These are phyloP conservation scores for Dasyurus viverrinus DNA, from an alignment of 2,113 vertebrate species.

Conservation along the genomic window DNA sequence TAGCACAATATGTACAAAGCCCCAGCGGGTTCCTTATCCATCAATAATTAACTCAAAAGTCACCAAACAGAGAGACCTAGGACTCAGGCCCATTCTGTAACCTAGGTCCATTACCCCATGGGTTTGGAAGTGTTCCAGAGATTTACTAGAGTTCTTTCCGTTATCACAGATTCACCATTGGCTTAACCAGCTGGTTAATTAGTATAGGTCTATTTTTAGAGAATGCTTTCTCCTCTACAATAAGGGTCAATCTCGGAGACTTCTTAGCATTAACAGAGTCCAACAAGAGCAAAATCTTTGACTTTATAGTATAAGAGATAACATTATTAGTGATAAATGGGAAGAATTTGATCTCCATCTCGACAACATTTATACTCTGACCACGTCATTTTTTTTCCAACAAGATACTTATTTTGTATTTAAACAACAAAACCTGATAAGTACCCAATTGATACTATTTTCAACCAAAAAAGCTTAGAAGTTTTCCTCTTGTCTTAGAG, in stretches of 20 bases:
- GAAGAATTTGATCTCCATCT: neutral
- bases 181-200: conserved; percentile 56
- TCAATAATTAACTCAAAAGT: conserved; percentile 30
- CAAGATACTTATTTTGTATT: neutral
- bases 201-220: conserved; percentile 67
- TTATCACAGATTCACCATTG: conserved; percentile 60
- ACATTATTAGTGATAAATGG: neutral
- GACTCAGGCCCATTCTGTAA: conserved; percentile 55
- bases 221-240: conserved; percentile 35
- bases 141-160: conserved; percentile 59
- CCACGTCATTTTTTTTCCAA: neutral
- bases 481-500: neutral
- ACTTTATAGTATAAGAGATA: neutral
- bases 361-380: neutral
- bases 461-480: neutral
- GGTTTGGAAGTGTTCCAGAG: conserved; percentile 32
- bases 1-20: conserved; percentile 50
- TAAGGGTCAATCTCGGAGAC: conserved; percentile 41
- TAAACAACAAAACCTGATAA: neutral
- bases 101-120: conserved; percentile 29
- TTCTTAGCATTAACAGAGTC: neutral
- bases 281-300: neutral
- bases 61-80: neutral
- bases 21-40: conserved; percentile 24
- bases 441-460: neutral